Conservation (phyloP, 2,888 invertebrate genomes). For the Dicyrtomina minuta region DNA sequence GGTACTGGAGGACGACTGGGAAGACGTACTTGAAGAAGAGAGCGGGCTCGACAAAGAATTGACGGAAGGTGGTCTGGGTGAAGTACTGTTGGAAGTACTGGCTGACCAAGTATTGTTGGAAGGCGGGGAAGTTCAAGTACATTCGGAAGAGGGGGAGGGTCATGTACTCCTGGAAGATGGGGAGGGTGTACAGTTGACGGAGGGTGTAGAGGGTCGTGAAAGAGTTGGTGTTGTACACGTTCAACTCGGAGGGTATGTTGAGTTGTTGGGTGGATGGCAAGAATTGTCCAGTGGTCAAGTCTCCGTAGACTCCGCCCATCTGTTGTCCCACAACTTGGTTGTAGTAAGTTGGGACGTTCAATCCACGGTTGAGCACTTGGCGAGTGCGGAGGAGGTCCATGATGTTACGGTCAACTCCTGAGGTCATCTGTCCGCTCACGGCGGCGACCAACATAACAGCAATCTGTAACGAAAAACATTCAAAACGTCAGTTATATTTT, state of each 20-base stretch:
- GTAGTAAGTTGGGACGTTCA: background rate
- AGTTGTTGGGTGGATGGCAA: conserved; percentile 16
- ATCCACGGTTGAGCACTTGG: background rate
- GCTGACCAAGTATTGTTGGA: conserved; percentile 32
- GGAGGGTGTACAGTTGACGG: conserved; percentile 14
- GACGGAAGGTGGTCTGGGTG: conserved; percentile 31
- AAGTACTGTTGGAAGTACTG: conserved; percentile 35
- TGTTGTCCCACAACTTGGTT: background rate
- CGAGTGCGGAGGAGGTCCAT: conserved; percentile 2
- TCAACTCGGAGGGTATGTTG: conserved; percentile 19
- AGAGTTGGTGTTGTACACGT: too few relatives aligned
- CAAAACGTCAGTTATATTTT: background rate
- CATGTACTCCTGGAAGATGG: conserved; percentile 33
- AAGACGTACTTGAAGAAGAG: conserved; percentile 40
- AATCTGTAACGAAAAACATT: conserved; percentile 6
- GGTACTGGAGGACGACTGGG: conserved; percentile 20
- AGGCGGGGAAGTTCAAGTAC: conserved; percentile 25
- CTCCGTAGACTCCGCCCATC: conserved; percentile 1
- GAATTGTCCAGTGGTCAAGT: background rate
- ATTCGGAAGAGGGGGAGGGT: conserved; percentile 31
- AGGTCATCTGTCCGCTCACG: conserved; percentile 21
- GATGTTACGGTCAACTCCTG: conserved; percentile 9
- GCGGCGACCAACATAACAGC: conserved; percentile 29
- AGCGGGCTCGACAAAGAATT: conserved; percentile 33
- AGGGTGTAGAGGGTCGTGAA: conserved; percentile 29